A percentile compares a stretch with the other conserved stretches of the same genome.
Conservation (phyloP, 2,888 invertebrate species). For the Lasioglossum oenotherae region DNA sequence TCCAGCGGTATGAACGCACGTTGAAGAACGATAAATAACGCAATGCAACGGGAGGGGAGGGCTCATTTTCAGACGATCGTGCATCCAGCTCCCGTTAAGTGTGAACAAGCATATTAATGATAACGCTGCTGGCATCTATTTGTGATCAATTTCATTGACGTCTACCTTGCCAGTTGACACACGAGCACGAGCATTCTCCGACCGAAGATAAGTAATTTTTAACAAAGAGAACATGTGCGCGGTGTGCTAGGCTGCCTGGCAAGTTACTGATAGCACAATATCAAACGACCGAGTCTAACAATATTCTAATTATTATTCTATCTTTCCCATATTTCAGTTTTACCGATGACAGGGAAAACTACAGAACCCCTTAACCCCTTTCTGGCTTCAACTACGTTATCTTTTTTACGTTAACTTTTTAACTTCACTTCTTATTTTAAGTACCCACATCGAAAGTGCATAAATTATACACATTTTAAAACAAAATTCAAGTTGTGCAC, state of each 20-base stretch:
- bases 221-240: constrained; percentile 6
- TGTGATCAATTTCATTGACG: constrained; percentile 24
- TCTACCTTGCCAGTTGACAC: neutral
- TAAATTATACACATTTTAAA: neutral
- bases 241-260: neutral
- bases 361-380: neutral
- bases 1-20: constrained; percentile 1
- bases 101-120: constrained; percentile 17
- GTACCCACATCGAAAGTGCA: neutral
- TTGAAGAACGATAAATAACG: constrained; percentile 43
- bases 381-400: neutral
- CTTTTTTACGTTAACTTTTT: too few species aligned
- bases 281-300: neutral
- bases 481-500: neutral
- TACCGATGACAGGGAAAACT: neutral
- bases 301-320: neutral
- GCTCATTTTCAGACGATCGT: constrained; percentile 15
- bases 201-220: neutral
- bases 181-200: neutral
- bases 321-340: neutral
- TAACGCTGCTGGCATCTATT: constrained; percentile 14
- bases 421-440: neutral
- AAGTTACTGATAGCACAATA: neutral
- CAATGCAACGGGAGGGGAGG: neutral
- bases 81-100: constrained; percentile 11